Evolutionary conservation across 2,797 vertebrate genomes (phyloP).

Genomic region (Arnoldichthys spilopterus): DNA sequence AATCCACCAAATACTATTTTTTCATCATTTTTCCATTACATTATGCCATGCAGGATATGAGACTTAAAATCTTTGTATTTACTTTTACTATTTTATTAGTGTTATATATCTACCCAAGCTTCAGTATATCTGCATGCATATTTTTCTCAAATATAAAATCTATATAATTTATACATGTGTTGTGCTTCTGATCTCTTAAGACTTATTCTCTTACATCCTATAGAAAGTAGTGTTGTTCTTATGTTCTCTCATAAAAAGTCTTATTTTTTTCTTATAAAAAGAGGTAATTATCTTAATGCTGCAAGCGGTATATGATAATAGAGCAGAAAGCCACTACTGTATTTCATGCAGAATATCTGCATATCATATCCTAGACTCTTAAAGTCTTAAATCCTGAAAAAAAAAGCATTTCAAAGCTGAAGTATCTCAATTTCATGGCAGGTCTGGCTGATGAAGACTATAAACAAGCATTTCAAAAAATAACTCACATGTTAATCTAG

Average conservation of each 20-base stretch:
- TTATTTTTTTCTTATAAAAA: not conserved
- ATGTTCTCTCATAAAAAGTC: not conserved
- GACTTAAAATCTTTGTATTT: conserved; percentile 12
- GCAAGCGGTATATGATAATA: not conserved
- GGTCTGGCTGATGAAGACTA: not conserved
- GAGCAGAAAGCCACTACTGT: not conserved
- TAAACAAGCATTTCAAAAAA: not conserved
- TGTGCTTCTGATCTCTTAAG: not conserved
- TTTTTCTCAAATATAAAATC: not conserved
- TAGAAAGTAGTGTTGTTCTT: not conserved
- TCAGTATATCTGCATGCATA: conserved; percentile 1
- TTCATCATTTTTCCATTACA: conserved; percentile 27
- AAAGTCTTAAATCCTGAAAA: not conserved
- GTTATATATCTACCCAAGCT: too few species aligned
- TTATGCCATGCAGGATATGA: conserved; percentile 12
- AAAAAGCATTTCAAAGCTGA: not conserved
- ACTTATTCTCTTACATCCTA: not conserved
- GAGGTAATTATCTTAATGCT: not conserved
- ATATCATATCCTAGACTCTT: not conserved
- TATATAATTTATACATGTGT: not conserved
- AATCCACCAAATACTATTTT: conserved; percentile 30
- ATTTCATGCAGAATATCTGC: not conserved
- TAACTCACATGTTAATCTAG: not conserved
- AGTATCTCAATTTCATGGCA: not conserved
- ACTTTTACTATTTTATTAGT: too few species aligned